Conservation (phyloP, 1,140 invertebrate genomes). For the Brachystomella parvula region DNA sequence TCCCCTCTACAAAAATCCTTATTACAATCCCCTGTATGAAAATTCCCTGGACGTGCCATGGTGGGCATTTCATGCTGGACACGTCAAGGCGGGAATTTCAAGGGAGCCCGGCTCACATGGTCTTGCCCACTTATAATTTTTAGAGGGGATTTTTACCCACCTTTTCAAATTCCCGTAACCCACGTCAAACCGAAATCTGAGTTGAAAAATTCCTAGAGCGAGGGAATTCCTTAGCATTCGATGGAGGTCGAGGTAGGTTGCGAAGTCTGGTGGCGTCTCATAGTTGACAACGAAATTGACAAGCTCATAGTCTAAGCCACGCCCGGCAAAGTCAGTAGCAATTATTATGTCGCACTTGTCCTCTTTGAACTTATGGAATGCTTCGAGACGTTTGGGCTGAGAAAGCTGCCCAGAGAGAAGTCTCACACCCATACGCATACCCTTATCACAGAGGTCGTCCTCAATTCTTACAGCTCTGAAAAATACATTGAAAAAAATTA, state of each 20-base stretch:
- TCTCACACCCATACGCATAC: slow-evolving; percentile 71
- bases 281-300: slow-evolving; percentile 91
- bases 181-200: too few relatives aligned
- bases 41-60: too few relatives aligned
- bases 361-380: slow-evolving; percentile 18
- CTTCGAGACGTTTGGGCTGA: slow-evolving; percentile 47
- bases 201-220: too few relatives aligned
- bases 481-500: slow-evolving; percentile 2
- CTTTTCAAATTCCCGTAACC: too few relatives aligned
- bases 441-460: slow-evolving; percentile 22
- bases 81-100: too few relatives aligned
- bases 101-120: background rate
- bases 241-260: slow-evolving; percentile 93
- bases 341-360: slow-evolving; percentile 31
- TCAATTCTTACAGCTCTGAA: slow-evolving; percentile 31
- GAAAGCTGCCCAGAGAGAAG: slow-evolving; percentile 86
- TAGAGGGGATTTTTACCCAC: too few relatives aligned
- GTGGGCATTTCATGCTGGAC: too few relatives aligned
- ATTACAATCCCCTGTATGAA: too few relatives aligned
- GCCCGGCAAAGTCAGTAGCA: slow-evolving; percentile 43
- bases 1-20: too few relatives aligned
- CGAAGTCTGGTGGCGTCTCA: slow-evolving; percentile 69
- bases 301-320: slow-evolving; percentile 82
- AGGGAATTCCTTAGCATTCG: too few relatives aligned
- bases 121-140: background rate